Percentiles rank a stretch among this genome's conserved stretches.
phyloP scores from a whole-genome alignment of 2,113 vertebrate species.

The Propithecus coquereli region DNA sequence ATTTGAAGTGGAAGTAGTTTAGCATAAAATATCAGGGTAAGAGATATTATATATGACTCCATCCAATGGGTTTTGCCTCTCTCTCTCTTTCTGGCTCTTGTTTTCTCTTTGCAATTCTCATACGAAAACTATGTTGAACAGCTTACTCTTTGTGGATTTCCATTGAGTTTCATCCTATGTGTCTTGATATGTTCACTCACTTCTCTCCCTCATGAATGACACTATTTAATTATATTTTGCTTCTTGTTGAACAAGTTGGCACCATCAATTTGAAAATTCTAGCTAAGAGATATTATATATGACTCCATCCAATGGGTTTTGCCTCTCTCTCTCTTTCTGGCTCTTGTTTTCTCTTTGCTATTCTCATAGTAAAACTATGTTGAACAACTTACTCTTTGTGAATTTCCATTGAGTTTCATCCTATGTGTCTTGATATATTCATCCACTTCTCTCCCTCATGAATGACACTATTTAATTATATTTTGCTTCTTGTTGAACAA shows the following conservation, averaged over 20 bases:
- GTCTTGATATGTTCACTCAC: background rate
- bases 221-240: background rate
- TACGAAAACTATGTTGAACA: background rate
- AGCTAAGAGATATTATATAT: background rate
- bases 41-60: background rate
- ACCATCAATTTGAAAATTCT: background rate
- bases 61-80: background rate
- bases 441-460: background rate
- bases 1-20: background rate
- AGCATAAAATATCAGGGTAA: background rate
- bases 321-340: background rate
- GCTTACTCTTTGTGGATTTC: background rate
- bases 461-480: background rate
- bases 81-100: background rate
- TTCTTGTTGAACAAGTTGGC: background rate
- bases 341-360: background rate
- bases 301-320: background rate
- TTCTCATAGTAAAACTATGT: background rate
- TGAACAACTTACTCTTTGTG: background rate
- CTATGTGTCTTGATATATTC: background rate
- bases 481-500: background rate
- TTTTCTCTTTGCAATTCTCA: background rate
- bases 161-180: background rate
- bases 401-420: background rate
- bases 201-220: background rate